A percentile compares a stretch with the other conserved stretches of the same genome.
phyloP scores from a whole-genome alignment of 2,888 invertebrate species.

The Biston stratarius region DNA sequence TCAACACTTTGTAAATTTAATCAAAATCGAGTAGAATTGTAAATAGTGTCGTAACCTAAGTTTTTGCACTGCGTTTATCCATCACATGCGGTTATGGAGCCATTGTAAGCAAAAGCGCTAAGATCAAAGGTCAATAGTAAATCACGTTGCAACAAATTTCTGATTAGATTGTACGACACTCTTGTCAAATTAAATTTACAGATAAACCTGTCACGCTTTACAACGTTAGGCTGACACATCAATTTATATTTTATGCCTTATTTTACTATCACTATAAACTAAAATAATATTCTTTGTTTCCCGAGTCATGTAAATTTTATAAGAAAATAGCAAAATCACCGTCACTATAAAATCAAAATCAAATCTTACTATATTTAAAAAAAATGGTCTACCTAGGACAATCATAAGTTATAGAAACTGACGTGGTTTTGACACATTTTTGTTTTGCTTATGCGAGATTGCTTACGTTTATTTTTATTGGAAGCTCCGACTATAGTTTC shows the following conservation, averaged over 20 bases:
- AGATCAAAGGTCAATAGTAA: slow-evolving; percentile 19
- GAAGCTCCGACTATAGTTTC: too few species aligned
- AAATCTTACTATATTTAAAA: too few species aligned
- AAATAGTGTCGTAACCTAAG: not conserved
- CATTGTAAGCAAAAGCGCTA: slow-evolving; percentile 7
- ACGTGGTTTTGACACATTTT: too few species aligned
- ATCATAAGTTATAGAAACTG: too few species aligned
- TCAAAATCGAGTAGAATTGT: not conserved
- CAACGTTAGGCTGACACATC: slow-evolving; percentile 13
- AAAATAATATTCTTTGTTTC: too few species aligned
- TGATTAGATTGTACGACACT: slow-evolving; percentile 4
- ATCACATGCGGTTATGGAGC: not conserved
- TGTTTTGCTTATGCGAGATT: too few species aligned
- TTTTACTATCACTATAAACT: not conserved
- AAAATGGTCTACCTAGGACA: too few species aligned
- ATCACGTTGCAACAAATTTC: slow-evolving; percentile 14
- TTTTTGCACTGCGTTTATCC: not conserved
- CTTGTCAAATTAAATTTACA: slow-evolving; percentile 13
- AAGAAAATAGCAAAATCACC: too few species aligned
- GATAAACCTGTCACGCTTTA: not conserved
- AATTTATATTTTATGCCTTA: slow-evolving; percentile 5
- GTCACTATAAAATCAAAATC: too few species aligned
- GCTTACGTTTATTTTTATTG: too few species aligned
- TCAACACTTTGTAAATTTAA: too few species aligned
- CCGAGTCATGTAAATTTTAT: too few species aligned